Percentiles rank a stretch among this genome's conserved stretches.
Conservation (phyloP, 2,113 vertebrate genomes). For the Perognathus longimembris region DNA sequence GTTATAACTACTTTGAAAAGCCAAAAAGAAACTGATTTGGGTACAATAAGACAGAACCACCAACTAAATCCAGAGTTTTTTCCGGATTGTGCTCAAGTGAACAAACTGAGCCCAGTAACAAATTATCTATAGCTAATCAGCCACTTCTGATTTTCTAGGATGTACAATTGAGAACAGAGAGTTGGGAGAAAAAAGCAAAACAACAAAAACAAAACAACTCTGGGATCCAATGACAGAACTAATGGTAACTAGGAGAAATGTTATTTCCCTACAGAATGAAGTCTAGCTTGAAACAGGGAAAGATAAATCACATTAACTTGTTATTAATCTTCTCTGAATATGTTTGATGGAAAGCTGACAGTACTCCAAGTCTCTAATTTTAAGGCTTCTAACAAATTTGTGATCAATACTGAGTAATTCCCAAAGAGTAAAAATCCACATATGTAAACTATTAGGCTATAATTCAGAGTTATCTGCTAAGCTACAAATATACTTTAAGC, state of each 20-base stretch:
- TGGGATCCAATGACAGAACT: conserved; percentile 11
- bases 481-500: not conserved
- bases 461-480: conserved; percentile 23
- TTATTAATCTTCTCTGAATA: conserved; percentile 8
- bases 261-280: not conserved
- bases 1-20: not conserved
- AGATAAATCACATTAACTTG: not conserved
- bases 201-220: not conserved
- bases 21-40: not conserved
- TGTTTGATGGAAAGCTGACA: conserved; percentile 3
- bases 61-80: not conserved
- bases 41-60: not conserved
- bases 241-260: not conserved
- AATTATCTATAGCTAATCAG: not conserved
- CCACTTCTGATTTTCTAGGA: conserved; percentile 2
- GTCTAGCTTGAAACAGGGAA: not conserved
- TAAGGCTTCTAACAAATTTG: not conserved
- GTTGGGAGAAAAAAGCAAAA: too few species aligned
- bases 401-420: not conserved
- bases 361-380: not conserved
- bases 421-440: not conserved
- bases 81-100: conserved; percentile 1
- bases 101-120: not conserved
- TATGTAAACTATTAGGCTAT: conserved; percentile 3
- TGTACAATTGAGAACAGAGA: not conserved